phyloP scores from a whole-genome alignment of 1,140 invertebrate species.

The Helicorthomorpha holstii region DNA sequence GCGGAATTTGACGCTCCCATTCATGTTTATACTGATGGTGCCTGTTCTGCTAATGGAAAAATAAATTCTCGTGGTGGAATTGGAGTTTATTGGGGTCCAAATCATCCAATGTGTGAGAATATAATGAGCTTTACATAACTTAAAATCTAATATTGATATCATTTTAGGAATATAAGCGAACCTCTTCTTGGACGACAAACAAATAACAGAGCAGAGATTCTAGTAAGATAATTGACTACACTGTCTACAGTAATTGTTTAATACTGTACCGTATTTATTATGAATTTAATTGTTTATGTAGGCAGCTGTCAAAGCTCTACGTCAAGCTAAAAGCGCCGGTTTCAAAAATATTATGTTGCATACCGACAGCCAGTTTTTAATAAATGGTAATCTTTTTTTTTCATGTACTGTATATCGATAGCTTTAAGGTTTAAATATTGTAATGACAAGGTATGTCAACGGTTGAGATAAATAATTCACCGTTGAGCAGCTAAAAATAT shows the following conservation, averaged over 20 bases:
- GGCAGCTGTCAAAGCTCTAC: constrained; percentile 66
- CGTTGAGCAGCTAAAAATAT: no score
- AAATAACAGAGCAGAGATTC: constrained; percentile 93
- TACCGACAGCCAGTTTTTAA: constrained; percentile 86
- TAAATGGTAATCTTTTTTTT: no score
- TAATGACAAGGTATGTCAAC: no score
- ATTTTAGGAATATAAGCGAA: constrained; percentile 49
- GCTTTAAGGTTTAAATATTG: no score
- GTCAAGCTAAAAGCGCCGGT: constrained; percentile 39
- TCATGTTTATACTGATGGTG: constrained; percentile 73
- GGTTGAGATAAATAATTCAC: no score
- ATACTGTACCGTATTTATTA: background rate
- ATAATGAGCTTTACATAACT: constrained; percentile 21
- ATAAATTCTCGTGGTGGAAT: constrained; percentile 64
- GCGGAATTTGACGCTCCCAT: background rate
- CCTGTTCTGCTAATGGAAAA: constrained; percentile 61
- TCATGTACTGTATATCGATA: no score
- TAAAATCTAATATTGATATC: background rate
- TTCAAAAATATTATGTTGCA: constrained; percentile 54
- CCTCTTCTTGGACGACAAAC: constrained; percentile 64
- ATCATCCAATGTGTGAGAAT: constrained; percentile 46
- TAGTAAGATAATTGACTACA: background rate
- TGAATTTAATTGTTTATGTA: no score
- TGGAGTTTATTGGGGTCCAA: constrained; percentile 80
- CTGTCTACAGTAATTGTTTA: background rate